These are phyloP conservation scores for Miichthys miiuy DNA, from an alignment of 2,797 vertebrate genomes.

Conservation along the genomic window DNA sequence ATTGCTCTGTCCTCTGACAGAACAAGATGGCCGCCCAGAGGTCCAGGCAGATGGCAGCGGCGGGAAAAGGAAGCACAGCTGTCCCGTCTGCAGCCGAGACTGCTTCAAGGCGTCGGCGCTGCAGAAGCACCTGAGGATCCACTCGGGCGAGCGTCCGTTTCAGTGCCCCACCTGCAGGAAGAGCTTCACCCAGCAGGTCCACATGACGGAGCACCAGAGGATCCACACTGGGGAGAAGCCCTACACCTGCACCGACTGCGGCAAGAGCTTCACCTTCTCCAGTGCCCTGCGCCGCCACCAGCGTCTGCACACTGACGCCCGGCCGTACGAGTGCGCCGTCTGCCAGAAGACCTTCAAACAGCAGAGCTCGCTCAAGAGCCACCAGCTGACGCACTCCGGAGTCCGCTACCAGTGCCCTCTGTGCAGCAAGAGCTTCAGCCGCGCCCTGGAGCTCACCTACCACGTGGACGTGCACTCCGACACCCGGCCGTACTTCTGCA, in stretches of 20 bases:
- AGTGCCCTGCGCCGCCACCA: constrained; percentile 73
- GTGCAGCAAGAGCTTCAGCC: constrained; percentile 74
- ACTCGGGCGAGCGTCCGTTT: constrained; percentile 73
- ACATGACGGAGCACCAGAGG: constrained; percentile 75
- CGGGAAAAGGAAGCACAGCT: constrained; percentile 38
- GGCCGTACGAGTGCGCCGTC: constrained; percentile 57
- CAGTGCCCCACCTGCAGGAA: constrained; percentile 72
- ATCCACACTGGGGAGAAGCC: constrained; percentile 72
- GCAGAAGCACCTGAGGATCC: constrained; percentile 74
- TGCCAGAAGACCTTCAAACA: constrained; percentile 68
- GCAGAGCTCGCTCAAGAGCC: constrained; percentile 62
- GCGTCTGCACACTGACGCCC: constrained; percentile 62
- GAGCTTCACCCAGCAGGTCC: constrained; percentile 73
- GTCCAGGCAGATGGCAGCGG: neutral
- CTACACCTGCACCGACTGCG: constrained; percentile 62
- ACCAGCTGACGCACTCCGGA: constrained; percentile 61
- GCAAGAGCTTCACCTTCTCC: constrained; percentile 75
- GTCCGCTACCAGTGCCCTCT: constrained; percentile 69
- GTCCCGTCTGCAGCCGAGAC: constrained; percentile 68
- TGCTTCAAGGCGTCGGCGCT: constrained; percentile 74
- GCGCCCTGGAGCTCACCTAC: constrained; percentile 71
- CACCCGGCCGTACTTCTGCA: constrained; percentile 56
- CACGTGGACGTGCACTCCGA: constrained; percentile 62
- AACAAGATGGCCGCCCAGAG: constrained; percentile 3
- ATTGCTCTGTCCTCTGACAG: constrained; percentile 25